phyloP scores from a whole-genome alignment of 2,888 invertebrate genomes.

The Onthophagus sagittarius region DNA sequence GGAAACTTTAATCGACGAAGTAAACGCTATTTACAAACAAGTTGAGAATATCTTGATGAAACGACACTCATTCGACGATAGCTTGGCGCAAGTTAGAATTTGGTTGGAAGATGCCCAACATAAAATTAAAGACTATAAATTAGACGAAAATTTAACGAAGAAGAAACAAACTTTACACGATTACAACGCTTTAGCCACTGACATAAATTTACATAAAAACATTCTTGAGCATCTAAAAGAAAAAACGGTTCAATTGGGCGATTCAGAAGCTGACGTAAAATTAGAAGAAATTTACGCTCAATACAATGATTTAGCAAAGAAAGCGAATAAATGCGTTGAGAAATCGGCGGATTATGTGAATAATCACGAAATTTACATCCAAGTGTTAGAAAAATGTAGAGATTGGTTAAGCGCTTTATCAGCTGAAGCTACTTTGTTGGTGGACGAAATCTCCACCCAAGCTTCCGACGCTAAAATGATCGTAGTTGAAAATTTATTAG shows the following conservation, averaged over 20 bases:
- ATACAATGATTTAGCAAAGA: slow-evolving; percentile 65
- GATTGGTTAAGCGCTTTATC: slow-evolving; percentile 79
- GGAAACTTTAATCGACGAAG: slow-evolving; percentile 79
- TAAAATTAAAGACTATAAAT: slow-evolving; percentile 66
- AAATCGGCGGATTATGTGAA: slow-evolving; percentile 67
- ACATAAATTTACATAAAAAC: slow-evolving; percentile 80
- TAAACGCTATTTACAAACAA: slow-evolving; percentile 79
- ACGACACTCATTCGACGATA: slow-evolving; percentile 90
- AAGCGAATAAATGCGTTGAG: slow-evolving; percentile 63
- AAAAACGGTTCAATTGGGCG: slow-evolving; percentile 73
- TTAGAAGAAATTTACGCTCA: slow-evolving; percentile 69
- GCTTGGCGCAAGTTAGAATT: slow-evolving; percentile 79
- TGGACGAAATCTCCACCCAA: slow-evolving; percentile 75
- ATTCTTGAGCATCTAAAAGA: slow-evolving; percentile 80
- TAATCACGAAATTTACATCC: slow-evolving; percentile 79
- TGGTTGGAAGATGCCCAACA: slow-evolving; percentile 81
- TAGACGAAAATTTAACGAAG: slow-evolving; percentile 78
- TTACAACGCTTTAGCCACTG: slow-evolving; percentile 76
- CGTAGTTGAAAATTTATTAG: slow-evolving; percentile 70
- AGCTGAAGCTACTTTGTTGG: slow-evolving; percentile 72
- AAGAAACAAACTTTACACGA: slow-evolving; percentile 84
- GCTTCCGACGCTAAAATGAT: slow-evolving; percentile 71
- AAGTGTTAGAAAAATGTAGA: slow-evolving; percentile 75
- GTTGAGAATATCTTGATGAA: slow-evolving; percentile 87
- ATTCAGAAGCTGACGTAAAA: slow-evolving; percentile 74